Evolutionary conservation across 2,888 invertebrate species (phyloP), one percentile per base, ranked within the genome.

Genomic region (Xylophagus ater): DNA sequence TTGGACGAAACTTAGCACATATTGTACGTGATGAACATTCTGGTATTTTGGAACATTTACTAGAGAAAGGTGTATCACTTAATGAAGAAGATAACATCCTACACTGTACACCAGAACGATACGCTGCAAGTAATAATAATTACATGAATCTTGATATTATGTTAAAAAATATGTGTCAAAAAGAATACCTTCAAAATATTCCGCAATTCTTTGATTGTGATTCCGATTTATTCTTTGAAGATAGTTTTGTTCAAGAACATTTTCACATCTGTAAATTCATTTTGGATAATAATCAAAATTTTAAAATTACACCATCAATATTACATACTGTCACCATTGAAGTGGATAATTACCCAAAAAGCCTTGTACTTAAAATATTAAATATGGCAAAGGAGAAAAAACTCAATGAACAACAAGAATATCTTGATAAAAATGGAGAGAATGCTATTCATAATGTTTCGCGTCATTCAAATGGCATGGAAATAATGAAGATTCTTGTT

Each of bases 401-500:
- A 10, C 25, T 34, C 5, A 8, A 23, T 8, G 15, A 34, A 6
- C 14, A 6, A 17, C 15, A 15, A n/a, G n/a, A 15, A n/a, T 34
- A 24, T 34, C 17, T 25, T 24, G 34, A 34, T n/a, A 17, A 34
- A 17, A 17, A 17, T 23, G 34, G 34, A 14, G 23, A 24, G 10
- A 17, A 23, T 10, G 34, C 34, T 17, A 13, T 34, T 4, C 34
- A 34, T 34, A 23, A 24, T 25, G 34, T 21, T 4, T 23, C 17
- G 10, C 12, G 24, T 10, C 15, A 24, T 25, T 25, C 34, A 17
- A 17, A 34, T 23, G 25, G 24, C 8, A 17, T 34, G 17, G 34
- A 34, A 34, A 25, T 34, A 17, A n/a, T 34, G n/a, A 34, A 34
- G n/a, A 34, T 25, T 3, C 25, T 34, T 10, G n/a, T 24, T 12